These are phyloP conservation scores for Xestobium rufovillosum DNA, from an alignment of 2,888 invertebrate species.

Conservation along the genomic window DNA sequence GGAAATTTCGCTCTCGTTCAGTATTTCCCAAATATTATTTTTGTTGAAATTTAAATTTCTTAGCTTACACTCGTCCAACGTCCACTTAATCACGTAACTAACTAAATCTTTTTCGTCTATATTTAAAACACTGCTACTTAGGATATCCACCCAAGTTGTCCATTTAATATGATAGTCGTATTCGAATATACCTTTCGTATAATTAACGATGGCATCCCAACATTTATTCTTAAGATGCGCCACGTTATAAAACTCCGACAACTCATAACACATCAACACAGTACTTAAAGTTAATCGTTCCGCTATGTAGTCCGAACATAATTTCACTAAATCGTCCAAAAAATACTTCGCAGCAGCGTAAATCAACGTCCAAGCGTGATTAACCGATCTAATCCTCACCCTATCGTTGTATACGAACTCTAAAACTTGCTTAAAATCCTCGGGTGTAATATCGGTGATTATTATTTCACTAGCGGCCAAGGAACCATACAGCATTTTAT, in stretches of 20 bases:
- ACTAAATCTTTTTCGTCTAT: constrained; percentile 49
- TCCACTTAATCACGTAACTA: constrained; percentile 50
- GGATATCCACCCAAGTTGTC: constrained; percentile 45
- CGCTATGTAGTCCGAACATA: constrained; percentile 49
- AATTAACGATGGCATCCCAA: constrained; percentile 49
- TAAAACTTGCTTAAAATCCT: constrained; percentile 53
- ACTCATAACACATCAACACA: constrained; percentile 53
- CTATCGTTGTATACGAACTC: constrained; percentile 57
- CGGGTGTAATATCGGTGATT: constrained; percentile 53
- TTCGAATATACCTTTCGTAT: constrained; percentile 48
- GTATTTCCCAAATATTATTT: constrained; percentile 43
- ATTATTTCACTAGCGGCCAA: constrained; percentile 46
- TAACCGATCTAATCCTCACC: constrained; percentile 48
- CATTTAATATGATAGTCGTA: constrained; percentile 47
- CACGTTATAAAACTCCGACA: constrained; percentile 54
- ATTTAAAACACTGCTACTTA: constrained; percentile 47
- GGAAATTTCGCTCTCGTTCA: constrained; percentile 44
- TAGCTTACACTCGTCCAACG: constrained; percentile 46
- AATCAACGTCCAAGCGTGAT: constrained; percentile 54
- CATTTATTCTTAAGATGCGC: constrained; percentile 46
- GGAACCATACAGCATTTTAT: constrained; percentile 60
- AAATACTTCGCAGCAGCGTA: constrained; percentile 62
- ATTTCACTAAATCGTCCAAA: constrained; percentile 46
- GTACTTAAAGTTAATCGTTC: constrained; percentile 51
- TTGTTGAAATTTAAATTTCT: constrained; percentile 40